These are phyloP conservation scores for Carabus problematicus DNA, from an alignment of 2,888 invertebrate genomes.

Conservation along the genomic window DNA sequence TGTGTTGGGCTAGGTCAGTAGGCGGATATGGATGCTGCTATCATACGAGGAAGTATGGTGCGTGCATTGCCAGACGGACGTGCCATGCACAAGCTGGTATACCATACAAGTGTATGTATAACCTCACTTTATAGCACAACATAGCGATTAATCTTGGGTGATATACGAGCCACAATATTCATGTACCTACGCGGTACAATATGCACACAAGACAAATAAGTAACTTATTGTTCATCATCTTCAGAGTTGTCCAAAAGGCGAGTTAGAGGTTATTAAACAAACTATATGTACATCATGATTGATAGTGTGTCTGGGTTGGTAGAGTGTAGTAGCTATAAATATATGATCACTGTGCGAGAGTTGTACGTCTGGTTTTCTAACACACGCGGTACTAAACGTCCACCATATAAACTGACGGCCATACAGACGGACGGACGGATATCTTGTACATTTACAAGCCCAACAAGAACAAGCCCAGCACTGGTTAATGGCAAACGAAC, in stretches of 20 bases:
- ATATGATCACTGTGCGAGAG: slow-evolving; percentile 2
- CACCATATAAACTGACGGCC: too few relatives aligned
- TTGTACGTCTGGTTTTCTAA: slow-evolving; percentile 5
- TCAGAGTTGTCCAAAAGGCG: too few relatives aligned
- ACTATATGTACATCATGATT: background rate
- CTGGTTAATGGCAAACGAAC: slow-evolving; percentile 12
- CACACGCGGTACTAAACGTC: background rate
- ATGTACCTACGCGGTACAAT: too few relatives aligned
- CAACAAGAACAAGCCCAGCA: slow-evolving; percentile 1
- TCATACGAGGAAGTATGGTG: slow-evolving; percentile 27
- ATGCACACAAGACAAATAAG: too few relatives aligned
- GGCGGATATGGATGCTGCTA: slow-evolving; percentile 26
- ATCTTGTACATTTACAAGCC: background rate
- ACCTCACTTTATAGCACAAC: too few relatives aligned
- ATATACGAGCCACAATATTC: too few relatives aligned
- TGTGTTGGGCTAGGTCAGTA: slow-evolving; percentile 22
- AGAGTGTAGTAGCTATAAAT: background rate
- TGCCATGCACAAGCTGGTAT: background rate
- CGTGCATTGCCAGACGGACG: slow-evolving; percentile 19
- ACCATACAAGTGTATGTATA: too few relatives aligned
- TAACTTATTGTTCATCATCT: too few relatives aligned
- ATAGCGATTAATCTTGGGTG: too few relatives aligned
- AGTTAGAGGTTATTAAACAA: too few relatives aligned
- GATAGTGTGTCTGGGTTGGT: background rate
- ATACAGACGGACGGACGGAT: too few relatives aligned